These are phyloP conservation scores for Chelonia mydas DNA, from an alignment of 2,797 vertebrate genomes.

Conservation along the genomic window DNA sequence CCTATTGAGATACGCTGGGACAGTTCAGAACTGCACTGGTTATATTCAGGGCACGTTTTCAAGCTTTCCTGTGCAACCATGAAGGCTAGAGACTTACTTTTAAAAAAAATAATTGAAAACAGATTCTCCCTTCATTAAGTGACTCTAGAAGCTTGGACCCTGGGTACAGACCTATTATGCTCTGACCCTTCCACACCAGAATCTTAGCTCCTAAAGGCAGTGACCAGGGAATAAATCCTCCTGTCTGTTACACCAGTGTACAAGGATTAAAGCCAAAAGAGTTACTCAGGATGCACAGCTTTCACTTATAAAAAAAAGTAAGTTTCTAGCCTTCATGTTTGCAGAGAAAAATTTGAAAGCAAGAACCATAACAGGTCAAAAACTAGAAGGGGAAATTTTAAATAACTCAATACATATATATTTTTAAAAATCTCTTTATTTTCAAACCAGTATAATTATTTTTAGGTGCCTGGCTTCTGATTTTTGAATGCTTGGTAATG, in stretches of 20 bases:
- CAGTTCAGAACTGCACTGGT: neutral
- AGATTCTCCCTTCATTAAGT: neutral
- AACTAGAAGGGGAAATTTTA: neutral
- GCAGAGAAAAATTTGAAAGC: neutral
- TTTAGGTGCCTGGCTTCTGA: neutral
- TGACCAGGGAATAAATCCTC: rapidly evolving
- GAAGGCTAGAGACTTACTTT: neutral
- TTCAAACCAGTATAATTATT: neutral
- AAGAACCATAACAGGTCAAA: neutral
- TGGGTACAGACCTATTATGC: no score
- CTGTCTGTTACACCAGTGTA: rapidly evolving
- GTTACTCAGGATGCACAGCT: neutral
- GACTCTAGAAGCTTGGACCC: no score
- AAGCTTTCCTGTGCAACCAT: neutral
- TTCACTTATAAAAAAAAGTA: neutral
- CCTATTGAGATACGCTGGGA: no score
- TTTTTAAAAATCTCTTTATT: neutral
- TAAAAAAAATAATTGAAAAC: neutral
- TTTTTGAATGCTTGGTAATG: neutral
- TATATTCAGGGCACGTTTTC: neutral
- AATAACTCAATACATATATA: neutral
- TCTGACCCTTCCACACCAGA: no score
- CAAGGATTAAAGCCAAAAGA: neutral
- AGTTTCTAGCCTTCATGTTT: neutral
- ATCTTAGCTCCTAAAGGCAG: neutral